phyloP scores from a whole-genome alignment of 2,888 invertebrate genomes.

The Zygogramma bicolorata region DNA sequence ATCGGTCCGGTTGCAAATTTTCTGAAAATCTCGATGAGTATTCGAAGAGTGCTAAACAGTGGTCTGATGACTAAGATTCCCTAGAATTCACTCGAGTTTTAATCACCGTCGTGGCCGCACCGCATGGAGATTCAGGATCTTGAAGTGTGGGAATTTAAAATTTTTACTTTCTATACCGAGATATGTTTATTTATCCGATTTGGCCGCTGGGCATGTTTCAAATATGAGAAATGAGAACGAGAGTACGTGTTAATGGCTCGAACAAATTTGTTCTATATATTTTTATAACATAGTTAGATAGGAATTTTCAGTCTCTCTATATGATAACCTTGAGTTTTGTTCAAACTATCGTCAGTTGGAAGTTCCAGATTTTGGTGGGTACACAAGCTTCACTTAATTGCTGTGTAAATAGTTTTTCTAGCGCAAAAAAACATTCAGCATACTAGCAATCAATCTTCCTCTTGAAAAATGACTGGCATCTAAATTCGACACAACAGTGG shows the following conservation, averaged over 20 bases:
- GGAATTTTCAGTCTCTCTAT: not conserved
- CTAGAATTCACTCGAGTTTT: not conserved
- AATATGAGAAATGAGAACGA: slow-evolving; percentile 49
- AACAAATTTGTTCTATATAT: slow-evolving; percentile 45
- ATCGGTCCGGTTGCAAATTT: not conserved
- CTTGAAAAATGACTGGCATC: too few species aligned
- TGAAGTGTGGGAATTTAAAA: slow-evolving; percentile 48
- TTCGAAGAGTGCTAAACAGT: not conserved
- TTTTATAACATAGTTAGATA: slow-evolving; percentile 46
- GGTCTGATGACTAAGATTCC: not conserved
- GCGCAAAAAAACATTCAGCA: too few species aligned
- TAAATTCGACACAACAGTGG: too few species aligned
- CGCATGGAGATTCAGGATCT: slow-evolving; percentile 34
- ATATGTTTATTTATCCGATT: slow-evolving; percentile 44
- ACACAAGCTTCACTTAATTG: too few species aligned
- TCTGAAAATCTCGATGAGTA: not conserved
- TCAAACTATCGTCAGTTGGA: not conserved
- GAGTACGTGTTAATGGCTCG: slow-evolving; percentile 47
- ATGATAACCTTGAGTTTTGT: not conserved
- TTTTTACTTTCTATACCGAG: slow-evolving; percentile 50
- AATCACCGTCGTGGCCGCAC: not conserved
- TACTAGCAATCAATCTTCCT: too few species aligned
- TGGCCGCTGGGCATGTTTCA: slow-evolving; percentile 41
- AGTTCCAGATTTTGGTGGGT: not conserved
- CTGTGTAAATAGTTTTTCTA: too few species aligned